phyloP scores from a whole-genome alignment of 2,888 invertebrate species.

The Anoplius nigerrimus region DNA sequence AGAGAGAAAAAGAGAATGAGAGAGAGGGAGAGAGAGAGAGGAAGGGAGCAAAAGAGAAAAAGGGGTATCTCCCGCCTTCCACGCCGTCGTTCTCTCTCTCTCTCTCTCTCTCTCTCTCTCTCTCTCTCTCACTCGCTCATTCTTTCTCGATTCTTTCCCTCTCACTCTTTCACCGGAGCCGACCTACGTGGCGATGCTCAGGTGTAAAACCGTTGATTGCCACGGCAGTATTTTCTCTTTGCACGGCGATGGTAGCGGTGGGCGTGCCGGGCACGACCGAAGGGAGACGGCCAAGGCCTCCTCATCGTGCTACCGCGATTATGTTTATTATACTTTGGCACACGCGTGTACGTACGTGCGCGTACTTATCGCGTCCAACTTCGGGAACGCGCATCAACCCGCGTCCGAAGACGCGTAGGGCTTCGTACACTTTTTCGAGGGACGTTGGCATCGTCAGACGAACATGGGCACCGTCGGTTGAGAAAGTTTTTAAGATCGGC shows the following conservation, averaged over 20 bases:
- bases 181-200: constrained; percentile 64
- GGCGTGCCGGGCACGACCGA: constrained; percentile 72
- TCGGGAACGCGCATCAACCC: background rate
- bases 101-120: constrained; percentile 16
- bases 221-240: constrained; percentile 68
- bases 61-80: constrained; percentile 8
- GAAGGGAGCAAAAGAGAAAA: constrained; percentile 3
- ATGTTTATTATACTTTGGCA: constrained; percentile 69
- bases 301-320: constrained; percentile 69
- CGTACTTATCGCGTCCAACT: constrained; percentile 36
- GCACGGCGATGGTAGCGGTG: constrained; percentile 69
- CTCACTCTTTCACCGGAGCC: constrained; percentile 27
- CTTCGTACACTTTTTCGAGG: no score
- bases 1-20: constrained; percentile 2
- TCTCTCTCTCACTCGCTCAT: constrained; percentile 4
- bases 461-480: no score
- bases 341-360: constrained; percentile 49
- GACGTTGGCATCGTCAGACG: no score
- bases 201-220: constrained; percentile 74
- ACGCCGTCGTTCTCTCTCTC: constrained; percentile 1
- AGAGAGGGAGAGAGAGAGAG: constrained; percentile 13
- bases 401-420: background rate
- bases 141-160: constrained; percentile 12
- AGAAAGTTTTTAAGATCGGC: no score
- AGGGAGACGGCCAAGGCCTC: constrained; percentile 72